phyloP scores from a whole-genome alignment of 2,797 vertebrate genomes.

The Microctenopoma stevenorrisi region DNA sequence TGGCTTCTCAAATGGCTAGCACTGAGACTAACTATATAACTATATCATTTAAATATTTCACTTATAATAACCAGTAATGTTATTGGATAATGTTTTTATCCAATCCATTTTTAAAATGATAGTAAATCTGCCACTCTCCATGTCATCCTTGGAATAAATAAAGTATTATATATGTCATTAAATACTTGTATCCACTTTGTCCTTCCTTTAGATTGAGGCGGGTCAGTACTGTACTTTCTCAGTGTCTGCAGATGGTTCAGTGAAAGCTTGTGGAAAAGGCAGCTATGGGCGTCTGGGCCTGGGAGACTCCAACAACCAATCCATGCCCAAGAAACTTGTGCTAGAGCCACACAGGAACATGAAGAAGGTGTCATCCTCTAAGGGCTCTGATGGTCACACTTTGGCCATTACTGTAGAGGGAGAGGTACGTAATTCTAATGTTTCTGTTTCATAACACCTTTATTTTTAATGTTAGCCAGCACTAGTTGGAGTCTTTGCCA shows the following conservation, averaged over 20 bases:
- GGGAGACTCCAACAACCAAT: conserved; percentile 89
- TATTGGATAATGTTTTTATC: background rate
- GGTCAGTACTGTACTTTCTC: conserved; percentile 90
- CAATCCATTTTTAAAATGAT: background rate
- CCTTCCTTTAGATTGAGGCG: conserved; percentile 84
- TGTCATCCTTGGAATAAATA: background rate
- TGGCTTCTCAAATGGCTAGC: background rate
- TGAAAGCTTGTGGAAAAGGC: conserved; percentile 88
- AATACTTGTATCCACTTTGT: background rate
- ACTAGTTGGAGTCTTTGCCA: no score
- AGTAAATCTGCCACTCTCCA: background rate
- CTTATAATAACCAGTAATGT: background rate
- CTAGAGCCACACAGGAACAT: conserved; percentile 86
- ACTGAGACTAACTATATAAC: background rate
- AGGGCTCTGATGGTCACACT: conserved; percentile 89
- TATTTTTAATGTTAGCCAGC: no score
- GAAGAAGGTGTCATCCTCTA: conserved; percentile 88
- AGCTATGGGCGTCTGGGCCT: conserved; percentile 88
- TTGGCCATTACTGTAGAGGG: conserved; percentile 86
- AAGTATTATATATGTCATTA: background rate
- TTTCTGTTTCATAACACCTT: background rate
- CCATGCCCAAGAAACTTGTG: conserved; percentile 86
- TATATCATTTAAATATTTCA: no score
- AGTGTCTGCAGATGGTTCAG: conserved; percentile 85
- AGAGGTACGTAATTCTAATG: conserved; percentile 68